These are phyloP conservation scores for Hypocryptadius cinnamomeus DNA, from an alignment of 2,113 vertebrate genomes.

Conservation along the genomic window DNA sequence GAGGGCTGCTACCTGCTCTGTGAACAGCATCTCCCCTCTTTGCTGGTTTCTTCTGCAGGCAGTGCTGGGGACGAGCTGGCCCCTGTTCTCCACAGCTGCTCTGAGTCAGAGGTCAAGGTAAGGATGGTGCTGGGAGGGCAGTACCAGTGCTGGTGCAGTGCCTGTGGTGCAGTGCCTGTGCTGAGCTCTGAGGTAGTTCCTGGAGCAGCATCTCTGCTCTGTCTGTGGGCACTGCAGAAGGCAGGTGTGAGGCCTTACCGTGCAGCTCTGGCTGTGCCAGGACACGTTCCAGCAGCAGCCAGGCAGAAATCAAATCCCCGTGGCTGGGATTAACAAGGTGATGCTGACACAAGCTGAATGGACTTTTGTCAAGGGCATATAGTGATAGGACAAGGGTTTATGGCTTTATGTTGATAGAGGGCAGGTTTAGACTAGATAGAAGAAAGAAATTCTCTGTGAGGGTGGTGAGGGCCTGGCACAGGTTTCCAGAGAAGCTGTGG, in stretches of 20 bases:
- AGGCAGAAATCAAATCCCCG: background rate
- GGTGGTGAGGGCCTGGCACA: background rate
- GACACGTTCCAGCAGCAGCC: background rate
- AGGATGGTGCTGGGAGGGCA: background rate
- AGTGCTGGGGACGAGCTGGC: rapidly evolving
- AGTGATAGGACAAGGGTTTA: background rate
- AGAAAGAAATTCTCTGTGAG: background rate
- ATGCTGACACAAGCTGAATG: background rate
- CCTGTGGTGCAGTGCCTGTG: background rate
- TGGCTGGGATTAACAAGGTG: background rate
- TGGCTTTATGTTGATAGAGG: background rate
- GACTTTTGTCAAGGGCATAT: background rate
- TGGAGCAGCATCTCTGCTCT: background rate
- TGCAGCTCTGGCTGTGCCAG: background rate
- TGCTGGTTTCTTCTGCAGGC: background rate
- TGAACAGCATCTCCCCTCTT: background rate
- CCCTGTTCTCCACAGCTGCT: background rate
- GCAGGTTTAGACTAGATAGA: background rate
- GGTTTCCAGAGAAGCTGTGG: background rate
- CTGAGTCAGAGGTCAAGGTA: background rate
- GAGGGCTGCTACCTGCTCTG: background rate
- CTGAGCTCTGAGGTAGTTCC: background rate
- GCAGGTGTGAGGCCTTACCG: rapidly evolving
- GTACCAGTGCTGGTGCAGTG: background rate
- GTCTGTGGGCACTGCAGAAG: background rate